Base-by-base conservation (phyloP, 1,140 invertebrate species). In the Bathynomus jamesi region DNA sequence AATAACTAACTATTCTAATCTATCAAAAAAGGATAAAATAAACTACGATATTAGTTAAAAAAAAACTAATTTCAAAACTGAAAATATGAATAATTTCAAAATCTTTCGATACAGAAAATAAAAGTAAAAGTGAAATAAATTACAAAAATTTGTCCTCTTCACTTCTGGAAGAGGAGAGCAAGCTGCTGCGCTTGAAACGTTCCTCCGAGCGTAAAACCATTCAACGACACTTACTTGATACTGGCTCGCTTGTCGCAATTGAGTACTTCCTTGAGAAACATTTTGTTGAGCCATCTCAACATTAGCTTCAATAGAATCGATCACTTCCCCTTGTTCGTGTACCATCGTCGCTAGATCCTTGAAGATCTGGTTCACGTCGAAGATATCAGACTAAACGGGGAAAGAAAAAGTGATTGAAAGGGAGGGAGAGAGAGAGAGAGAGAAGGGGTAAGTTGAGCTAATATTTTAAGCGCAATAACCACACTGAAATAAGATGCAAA, bases 301-400 rank as follows among this genome's bases (percentile, higher is more conserved):
- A 80, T 90, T 94, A 0, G 95, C 92, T 85, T 99, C 96, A 80
- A 99, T 99, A 31, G 93, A 96, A 81, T 98, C 95, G 68, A 99
- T 89, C 4, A 93, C 88, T 78, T 96, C 90, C n/a, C 95, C 95
- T 84, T 99, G 97, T 74, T 98, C 93, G 81, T 99, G 95, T 21
- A 99, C 95, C 82, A 99, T 85, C 63, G 92, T 88, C 3, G 95
- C 96, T 63, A 99, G 85, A 81, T 99, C 96, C 77, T 86, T 98
- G 83, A 99, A 99, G 79, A 99, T 99, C 83, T 97, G 90, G 84
- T 99, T 99, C 17, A 99, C 95, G 80, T 95, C 94, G 77, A 88
- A 87, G 78, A 99, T 98, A 83, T 98, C 94, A 78, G 85, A 89
- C 92, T 96, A 84, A 27, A 65, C 40, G 28, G n/a, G 77, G 64